A percentile compares a stretch with the other conserved stretches of the same genome.
phyloP scores from a whole-genome alignment of 1,140 invertebrate species.

The Adelges cooleyi region DNA sequence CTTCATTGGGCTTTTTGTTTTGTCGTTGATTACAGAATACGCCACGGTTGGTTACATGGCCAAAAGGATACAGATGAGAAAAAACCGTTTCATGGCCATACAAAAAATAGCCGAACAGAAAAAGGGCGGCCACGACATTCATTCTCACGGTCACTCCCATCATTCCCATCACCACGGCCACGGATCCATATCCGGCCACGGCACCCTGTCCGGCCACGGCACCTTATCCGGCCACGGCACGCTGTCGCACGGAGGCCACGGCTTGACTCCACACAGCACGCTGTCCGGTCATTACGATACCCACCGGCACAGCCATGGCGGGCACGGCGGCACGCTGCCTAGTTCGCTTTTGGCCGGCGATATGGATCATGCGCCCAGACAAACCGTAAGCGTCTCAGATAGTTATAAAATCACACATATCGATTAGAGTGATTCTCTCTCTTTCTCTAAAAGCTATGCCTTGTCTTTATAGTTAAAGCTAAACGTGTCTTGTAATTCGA shows the following conservation, averaged over 20 bases:
- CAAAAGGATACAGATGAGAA: conserved; percentile 88
- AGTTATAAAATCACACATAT: no score
- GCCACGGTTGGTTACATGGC: conserved; percentile 91
- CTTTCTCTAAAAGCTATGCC: no score
- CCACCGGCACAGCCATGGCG: conserved; percentile 11
- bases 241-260: background rate
- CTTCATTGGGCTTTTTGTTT: background rate
- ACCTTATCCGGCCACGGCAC: background rate
- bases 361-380: conserved; percentile 34
- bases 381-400: conserved; percentile 37
- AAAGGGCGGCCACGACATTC: conserved; percentile 48
- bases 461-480: no score
- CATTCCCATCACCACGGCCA: background rate
- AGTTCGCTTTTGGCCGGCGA: background rate
- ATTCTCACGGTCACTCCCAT: background rate
- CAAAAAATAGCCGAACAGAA: conserved; percentile 84
- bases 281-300: background rate
- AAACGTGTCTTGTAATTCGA: no score
- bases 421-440: no score
- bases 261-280: background rate
- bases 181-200: background rate
- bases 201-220: background rate
- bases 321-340: background rate
- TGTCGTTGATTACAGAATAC: conserved; percentile 56
- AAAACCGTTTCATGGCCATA: conserved; percentile 72